Conservation (phyloP, 2,113 vertebrate species). For the Caretta caretta region DNA sequence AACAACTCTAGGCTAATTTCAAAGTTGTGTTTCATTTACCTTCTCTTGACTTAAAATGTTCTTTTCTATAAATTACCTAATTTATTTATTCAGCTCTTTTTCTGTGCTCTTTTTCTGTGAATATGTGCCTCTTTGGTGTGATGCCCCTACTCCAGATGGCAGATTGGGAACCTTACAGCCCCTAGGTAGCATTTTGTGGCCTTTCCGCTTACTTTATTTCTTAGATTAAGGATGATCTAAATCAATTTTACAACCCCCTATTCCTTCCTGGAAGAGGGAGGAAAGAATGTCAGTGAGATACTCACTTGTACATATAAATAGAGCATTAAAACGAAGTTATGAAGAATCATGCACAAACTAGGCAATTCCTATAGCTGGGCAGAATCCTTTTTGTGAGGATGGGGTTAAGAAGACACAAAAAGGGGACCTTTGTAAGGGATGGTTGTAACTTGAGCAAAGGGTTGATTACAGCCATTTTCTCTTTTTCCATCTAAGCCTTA, state of each 20-base stretch:
- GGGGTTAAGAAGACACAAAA: background rate
- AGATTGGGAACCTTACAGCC: accelerated
- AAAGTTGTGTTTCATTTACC: background rate
- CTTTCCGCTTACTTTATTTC: background rate
- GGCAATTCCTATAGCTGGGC: background rate
- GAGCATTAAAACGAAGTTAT: background rate
- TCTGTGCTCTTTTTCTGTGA: accelerated
- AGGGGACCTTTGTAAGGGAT: background rate
- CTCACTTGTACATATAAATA: background rate
- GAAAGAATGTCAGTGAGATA: background rate
- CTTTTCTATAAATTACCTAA: background rate
- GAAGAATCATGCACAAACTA: background rate
- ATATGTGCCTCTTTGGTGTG: accelerated
- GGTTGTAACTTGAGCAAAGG: background rate
- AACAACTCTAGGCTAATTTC: too few species aligned
- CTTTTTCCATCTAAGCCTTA: background rate
- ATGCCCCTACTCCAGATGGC: background rate
- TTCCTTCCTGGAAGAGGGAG: background rate
- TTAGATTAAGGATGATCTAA: background rate
- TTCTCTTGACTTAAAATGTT: accelerated
- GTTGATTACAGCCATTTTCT: background rate
- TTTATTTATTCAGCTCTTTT: background rate
- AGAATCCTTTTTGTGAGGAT: background rate
- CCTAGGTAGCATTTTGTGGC: background rate
- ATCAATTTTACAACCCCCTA: background rate